Evolutionary conservation across 30 jellyfish, hydroid and myxozoan genomes (phyloP), one percentile per base, ranked within the genome.

Genomic region (Aurelia sp.): DNA sequence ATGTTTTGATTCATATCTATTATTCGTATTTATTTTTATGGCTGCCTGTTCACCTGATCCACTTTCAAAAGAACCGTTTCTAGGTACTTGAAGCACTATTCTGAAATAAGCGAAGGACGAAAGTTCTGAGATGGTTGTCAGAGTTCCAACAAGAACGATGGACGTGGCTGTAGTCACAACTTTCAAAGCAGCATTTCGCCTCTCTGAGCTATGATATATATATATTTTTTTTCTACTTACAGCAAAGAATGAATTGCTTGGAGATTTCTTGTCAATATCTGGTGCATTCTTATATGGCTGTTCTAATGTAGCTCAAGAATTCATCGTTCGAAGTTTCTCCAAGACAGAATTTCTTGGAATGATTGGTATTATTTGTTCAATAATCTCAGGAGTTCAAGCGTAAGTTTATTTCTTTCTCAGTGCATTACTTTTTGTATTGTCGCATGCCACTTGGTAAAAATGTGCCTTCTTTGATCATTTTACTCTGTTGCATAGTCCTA

Each of bases 211-310:
- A 71, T 82, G 68, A 6, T 27, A 27, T 27, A 27, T 13, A 10
- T 6, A 33, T n/a, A n/a, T n/a, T n/a, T 48, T 21, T n/a, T 50
- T 52, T 64, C 61, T 53, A 8, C 24, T 76, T 76, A 63, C 78
- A 94, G 99, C 99, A 3, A 75, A 74, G 22, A 89, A 89, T 57
- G 99, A 94, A 58, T 33, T 88, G 11, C 78, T 86, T 2, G 99
- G 99, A 5, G 99, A 94, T 67, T 63, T 94, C 50, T 67, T 94
- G 53, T 96, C 99, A 1, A 70, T 94, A 20, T 50, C 94, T 50
- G 99, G 97, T 15, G 99, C 99, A 4, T 76, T 94, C 59, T 68
- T 94, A n/a, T 94, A 94, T 66, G 99, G 99, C 50, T 82, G 93
- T 50, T 89, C 99, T 24, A 88, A 94, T 35, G 99, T 90, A 12